phyloP scores from a whole-genome alignment of 2,797 vertebrate genomes.

The Glossophaga mutica region DNA sequence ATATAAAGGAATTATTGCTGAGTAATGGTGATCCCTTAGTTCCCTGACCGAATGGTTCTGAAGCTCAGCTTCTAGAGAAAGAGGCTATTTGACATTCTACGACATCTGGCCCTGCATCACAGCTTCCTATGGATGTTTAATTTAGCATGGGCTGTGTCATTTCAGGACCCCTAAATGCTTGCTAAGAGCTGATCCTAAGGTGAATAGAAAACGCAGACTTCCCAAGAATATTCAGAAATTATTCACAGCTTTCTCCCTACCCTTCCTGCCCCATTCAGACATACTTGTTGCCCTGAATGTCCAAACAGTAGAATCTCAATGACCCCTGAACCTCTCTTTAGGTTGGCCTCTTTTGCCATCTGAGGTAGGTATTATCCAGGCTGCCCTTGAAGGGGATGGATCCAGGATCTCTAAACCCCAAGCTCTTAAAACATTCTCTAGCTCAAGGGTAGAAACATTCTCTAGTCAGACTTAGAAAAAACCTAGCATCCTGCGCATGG shows the following conservation, averaged over 20 bases:
- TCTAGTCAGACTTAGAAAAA: background rate
- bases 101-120: background rate
- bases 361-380: conserved; percentile 64
- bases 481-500: background rate
- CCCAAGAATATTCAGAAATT: background rate
- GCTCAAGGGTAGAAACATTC: background rate
- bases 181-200: background rate
- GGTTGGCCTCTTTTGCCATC: background rate
- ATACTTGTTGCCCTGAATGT: background rate
- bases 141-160: background rate
- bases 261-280: background rate
- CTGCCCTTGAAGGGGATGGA: conserved; percentile 59
- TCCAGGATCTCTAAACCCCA: conserved; percentile 35
- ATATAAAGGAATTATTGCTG: background rate
- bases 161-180: background rate
- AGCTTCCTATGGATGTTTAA: background rate
- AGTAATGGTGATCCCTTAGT: conserved; percentile 8
- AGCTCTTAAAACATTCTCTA: background rate
- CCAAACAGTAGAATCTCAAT: background rate
- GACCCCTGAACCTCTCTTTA: background rate
- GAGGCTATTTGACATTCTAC: background rate
- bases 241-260: background rate
- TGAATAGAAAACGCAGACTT: background rate
- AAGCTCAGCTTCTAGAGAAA: background rate
- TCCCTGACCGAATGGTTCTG: background rate